phyloP scores from a whole-genome alignment of 1,140 invertebrate species.

The Nephotettix cincticeps region DNA sequence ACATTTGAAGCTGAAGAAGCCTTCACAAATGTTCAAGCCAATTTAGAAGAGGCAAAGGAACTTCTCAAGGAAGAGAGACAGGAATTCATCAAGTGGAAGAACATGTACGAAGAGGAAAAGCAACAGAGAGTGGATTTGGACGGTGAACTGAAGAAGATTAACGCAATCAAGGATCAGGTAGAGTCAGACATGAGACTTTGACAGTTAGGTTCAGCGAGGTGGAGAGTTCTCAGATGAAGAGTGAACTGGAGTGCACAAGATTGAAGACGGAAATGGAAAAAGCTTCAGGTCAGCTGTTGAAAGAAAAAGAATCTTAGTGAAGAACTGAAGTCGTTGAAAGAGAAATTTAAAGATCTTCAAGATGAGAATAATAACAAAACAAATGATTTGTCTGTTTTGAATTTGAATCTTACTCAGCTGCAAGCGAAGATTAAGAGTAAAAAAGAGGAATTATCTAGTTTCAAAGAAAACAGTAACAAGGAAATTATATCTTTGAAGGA shows the following conservation, averaged over 20 bases:
- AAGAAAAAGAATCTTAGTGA: not conserved
- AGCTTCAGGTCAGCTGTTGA: conserved; percentile 18
- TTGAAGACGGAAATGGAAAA: not conserved
- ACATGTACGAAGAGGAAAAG: conserved; percentile 19
- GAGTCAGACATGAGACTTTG: conserved; percentile 17
- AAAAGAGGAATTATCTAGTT: conserved; percentile 17
- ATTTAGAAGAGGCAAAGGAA: conserved; percentile 43
- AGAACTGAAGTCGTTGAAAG: not conserved
- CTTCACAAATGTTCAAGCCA: conserved; percentile 45
- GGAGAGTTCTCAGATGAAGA: conserved; percentile 10
- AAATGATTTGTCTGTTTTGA: not conserved
- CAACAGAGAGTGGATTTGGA: conserved; percentile 2
- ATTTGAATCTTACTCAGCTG: conserved; percentile 1
- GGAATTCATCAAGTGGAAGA: conserved; percentile 40
- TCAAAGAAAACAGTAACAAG: conserved; percentile 17
- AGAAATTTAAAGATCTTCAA: conserved; percentile 18
- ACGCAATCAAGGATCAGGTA: not conserved
- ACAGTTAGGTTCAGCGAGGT: not conserved
- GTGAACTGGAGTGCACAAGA: too few species aligned
- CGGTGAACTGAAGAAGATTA: conserved; percentile 11
- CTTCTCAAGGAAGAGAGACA: conserved; percentile 1
- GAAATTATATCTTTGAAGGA: conserved; percentile 32
- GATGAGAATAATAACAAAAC: conserved; percentile 17
- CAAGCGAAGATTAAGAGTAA: conserved; percentile 5
- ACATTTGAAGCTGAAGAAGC: conserved; percentile 56